Conservation (phyloP, 2,113 vertebrate species). For the Coptodon bakossiorum region DNA sequence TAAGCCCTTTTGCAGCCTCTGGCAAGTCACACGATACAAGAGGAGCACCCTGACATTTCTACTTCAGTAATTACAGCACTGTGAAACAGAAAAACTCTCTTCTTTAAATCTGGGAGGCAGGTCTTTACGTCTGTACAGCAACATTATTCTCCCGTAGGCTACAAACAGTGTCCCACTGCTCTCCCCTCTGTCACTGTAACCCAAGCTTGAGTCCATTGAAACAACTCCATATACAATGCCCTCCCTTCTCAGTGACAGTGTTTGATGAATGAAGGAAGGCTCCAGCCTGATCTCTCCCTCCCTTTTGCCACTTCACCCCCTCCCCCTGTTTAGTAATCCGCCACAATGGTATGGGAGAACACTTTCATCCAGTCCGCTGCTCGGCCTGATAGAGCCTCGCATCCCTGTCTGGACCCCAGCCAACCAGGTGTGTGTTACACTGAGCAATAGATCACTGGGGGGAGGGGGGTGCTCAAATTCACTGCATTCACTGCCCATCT, state of each 20-base stretch:
- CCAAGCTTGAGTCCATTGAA: conserved; percentile 57
- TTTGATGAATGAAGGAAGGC: conserved; percentile 63
- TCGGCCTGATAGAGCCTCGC: not conserved
- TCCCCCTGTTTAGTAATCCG: not conserved
- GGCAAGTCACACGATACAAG: not conserved
- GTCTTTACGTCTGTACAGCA: conserved; percentile 4
- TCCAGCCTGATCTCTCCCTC: conserved; percentile 11
- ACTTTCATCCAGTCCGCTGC: not conserved
- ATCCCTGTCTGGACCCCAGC: not conserved
- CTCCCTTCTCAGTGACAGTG: conserved; percentile 66
- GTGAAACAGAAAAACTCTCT: not conserved
- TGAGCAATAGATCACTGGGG: not conserved
- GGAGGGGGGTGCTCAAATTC: not conserved
- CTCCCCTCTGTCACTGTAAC: conserved; percentile 47
- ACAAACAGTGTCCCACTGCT: conserved; percentile 4
- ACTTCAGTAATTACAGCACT: not conserved
- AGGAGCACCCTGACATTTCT: not conserved
- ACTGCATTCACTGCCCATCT: not conserved
- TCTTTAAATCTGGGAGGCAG: not conserved
- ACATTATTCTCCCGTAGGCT: conserved; percentile 42
- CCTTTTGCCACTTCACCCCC: not conserved
- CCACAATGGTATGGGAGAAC: not conserved
- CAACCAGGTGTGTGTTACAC: conserved; percentile 20
- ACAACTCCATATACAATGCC: conserved; percentile 45
- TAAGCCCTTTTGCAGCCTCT: not conserved